phyloP scores from a whole-genome alignment of 1,140 invertebrate species.

The Oppia nitens region DNA sequence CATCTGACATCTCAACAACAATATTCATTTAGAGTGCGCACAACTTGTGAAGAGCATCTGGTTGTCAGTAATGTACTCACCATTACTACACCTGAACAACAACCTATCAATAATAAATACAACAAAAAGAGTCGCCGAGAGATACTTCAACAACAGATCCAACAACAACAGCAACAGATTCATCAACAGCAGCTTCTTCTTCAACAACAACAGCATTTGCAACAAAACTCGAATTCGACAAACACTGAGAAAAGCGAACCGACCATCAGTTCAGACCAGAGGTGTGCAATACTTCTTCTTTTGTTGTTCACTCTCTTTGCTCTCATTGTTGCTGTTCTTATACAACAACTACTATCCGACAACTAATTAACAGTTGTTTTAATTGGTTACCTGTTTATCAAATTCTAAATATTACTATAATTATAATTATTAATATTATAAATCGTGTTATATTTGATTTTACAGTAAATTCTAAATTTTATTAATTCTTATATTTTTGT shows the following conservation, averaged over 20 bases:
- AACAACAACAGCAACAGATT: not conserved
- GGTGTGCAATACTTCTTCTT: slow-evolving; percentile 16
- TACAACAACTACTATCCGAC: slow-evolving; percentile 7
- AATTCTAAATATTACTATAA: no score
- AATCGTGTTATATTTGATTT: not conserved
- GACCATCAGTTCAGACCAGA: slow-evolving; percentile 7
- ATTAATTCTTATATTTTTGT: not conserved
- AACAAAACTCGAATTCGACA: not conserved
- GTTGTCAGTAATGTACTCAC: slow-evolving; percentile 14
- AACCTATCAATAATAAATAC: not conserved
- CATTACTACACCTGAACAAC: slow-evolving; percentile 12
- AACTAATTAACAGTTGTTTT: no score
- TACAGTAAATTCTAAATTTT: not conserved
- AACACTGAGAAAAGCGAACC: not conserved
- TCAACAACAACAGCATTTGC: not conserved
- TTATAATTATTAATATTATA: not conserved
- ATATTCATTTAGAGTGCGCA: slow-evolving; percentile 15
- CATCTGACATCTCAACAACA: slow-evolving; percentile 9
- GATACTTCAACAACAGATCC: slow-evolving; percentile 8
- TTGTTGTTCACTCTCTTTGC: slow-evolving; percentile 9
- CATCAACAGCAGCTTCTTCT: not conserved
- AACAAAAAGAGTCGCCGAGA: slow-evolving; percentile 3
- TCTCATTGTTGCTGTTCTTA: slow-evolving; percentile 13
- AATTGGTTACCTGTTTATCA: no score
- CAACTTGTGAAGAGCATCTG: not conserved